Evolutionary conservation across 2,797 vertebrate species (phyloP), one percentile per base, ranked within the genome.

Genomic region (Schizothorax lantsangensis): DNA sequence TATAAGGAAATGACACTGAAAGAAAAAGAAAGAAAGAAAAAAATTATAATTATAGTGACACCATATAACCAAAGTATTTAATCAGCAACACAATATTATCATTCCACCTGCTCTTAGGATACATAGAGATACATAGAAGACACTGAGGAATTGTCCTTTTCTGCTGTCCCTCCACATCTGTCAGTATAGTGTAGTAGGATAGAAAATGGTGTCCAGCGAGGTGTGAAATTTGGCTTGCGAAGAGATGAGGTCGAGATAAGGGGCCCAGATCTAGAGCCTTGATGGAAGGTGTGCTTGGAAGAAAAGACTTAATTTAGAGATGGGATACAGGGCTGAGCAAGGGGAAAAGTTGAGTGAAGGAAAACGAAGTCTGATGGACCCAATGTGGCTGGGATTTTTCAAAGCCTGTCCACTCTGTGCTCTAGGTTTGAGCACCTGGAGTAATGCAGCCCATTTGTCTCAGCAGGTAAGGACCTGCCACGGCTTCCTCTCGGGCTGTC

Each of bases 371-470:
- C 49, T 84, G 87, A 90, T 85, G 82, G 68, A 83, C 84, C 81
- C 79, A 38, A 52, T 79, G 83, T 62, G 81, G 72, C 73, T 74
- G 57, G 69, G 45, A 87, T 88, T 81, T 87, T 88, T 89, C 74
- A 80, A 84, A 89, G 79, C 36, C 54, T 83, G 81, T 74, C 79
- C 17, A n/a, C 83, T 72, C 66, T 2, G n/a, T 85, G 79, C 81
- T 87, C 79, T 77, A 40, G 85, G 86, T 89, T 81, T 47, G 30
- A 69, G 78, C 57, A n/a, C 82, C 85, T 71, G 82, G 57, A 74
- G 87, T 91, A 92, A 92, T 91, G 85, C 73, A 73, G 87, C 77
- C 88, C 89, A 92, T 93, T 93, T 92, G 90, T 94, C 92, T 93
- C 88, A 80, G 83, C 49, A 87, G 73, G 74, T 81, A 77, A 71